Evolutionary conservation across 2,797 vertebrate species (phyloP).

Genomic region (Crocodylus rhombifer): DNA sequence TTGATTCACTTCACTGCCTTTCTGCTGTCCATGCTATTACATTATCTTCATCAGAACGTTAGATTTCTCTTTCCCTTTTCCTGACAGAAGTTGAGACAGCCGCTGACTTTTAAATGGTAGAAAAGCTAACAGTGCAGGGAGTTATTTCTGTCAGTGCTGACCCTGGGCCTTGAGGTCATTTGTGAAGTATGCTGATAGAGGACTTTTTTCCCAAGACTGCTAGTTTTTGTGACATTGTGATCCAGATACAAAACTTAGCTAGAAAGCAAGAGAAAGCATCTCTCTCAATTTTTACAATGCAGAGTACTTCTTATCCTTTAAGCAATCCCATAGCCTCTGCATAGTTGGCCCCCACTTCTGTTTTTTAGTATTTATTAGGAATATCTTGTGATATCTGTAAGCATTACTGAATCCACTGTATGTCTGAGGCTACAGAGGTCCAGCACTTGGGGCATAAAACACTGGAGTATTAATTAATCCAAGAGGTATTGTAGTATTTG

Average conservation of each 20-base stretch:
- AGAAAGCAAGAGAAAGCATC: neutral
- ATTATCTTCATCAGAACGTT: neutral
- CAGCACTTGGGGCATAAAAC: neutral
- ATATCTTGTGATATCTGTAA: rapidly evolving
- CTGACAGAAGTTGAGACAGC: neutral
- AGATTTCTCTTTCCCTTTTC: neutral
- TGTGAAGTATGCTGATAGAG: neutral
- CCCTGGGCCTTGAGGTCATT: neutral
- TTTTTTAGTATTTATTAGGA: neutral
- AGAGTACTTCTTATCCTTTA: neutral
- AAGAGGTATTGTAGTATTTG: neutral
- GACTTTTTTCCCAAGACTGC: neutral
- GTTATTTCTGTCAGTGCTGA: neutral
- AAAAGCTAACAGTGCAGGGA: too few species aligned
- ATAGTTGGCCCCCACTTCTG: neutral
- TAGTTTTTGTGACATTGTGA: neutral
- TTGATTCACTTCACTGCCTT: neutral
- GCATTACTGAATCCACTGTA: neutral
- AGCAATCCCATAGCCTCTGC: neutral
- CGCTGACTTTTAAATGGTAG: neutral
- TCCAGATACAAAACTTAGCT: neutral
- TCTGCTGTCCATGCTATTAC: neutral
- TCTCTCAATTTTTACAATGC: neutral
- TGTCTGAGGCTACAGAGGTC: neutral
- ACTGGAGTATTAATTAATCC: neutral